A percentile compares a stretch with the other conserved stretches of the same genome.
These are phyloP conservation scores for Stichopus chloronotus DNA, from an alignment of 35 echinoderm and acorn worm species.

Conservation along the genomic window DNA sequence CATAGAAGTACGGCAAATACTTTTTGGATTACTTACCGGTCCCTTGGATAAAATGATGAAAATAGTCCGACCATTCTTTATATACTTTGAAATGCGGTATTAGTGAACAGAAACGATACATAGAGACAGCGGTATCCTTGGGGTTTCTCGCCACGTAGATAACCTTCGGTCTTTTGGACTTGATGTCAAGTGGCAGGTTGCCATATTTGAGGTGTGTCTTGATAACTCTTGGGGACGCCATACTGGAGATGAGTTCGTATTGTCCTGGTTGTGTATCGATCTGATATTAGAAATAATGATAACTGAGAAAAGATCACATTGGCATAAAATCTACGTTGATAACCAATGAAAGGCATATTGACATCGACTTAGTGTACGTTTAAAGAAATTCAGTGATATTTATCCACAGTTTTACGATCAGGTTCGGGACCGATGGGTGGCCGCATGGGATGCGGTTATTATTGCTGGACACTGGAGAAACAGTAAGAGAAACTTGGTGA, in stretches of 20 bases:
- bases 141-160: constrained; percentile 53
- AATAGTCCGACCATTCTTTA: constrained; percentile 20
- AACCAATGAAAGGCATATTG: too few species aligned
- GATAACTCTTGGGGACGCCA: constrained; percentile 34
- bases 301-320: too few species aligned
- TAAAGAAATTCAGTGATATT: too few species aligned
- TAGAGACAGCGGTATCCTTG: constrained; percentile 51
- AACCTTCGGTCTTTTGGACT: constrained; percentile 35
- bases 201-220: constrained; percentile 22
- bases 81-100: not conserved
- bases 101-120: not conserved
- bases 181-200: constrained; percentile 28
- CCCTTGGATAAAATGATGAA: constrained; percentile 22
- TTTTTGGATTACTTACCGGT: not conserved
- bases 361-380: too few species aligned
- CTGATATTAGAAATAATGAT: too few species aligned
- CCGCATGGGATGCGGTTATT: too few species aligned
- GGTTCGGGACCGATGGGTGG: too few species aligned
- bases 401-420: too few species aligned
- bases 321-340: too few species aligned
- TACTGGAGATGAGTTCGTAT: not conserved
- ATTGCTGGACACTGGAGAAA: too few species aligned
- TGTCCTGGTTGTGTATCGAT: not conserved
- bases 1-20: too few species aligned
- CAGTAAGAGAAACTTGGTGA: too few species aligned